Percentiles rank a stretch among this genome's conserved stretches.
Conservation (phyloP, 37 sponge, comb jelly and placozoan species). For the Halisarca cf. caerulea region DNA sequence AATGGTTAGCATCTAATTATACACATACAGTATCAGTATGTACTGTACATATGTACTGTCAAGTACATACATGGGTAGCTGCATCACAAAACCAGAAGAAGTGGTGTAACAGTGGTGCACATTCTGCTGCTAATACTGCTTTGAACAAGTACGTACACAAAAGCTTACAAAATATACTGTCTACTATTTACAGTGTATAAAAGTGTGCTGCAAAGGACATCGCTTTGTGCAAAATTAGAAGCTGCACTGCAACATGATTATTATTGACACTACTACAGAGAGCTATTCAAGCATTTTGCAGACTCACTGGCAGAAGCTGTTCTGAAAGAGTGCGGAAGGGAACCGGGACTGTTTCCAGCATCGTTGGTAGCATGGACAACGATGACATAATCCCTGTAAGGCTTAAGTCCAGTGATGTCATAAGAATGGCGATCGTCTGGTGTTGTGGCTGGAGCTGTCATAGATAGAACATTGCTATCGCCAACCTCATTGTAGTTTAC, state of each 20-base stretch:
- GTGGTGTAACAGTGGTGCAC: no score
- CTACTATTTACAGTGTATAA: neutral
- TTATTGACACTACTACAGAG: no score
- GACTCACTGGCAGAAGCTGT: slow-evolving; percentile 29
- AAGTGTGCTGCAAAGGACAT: neutral
- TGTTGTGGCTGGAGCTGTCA: neutral
- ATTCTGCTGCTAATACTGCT: no score
- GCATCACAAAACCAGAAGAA: no score
- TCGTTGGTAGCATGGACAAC: neutral
- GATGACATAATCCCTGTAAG: neutral
- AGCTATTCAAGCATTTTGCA: neutral
- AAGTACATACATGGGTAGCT: no score
- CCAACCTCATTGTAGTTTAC: neutral
- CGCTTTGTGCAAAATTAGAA: neutral
- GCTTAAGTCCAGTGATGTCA: slow-evolving; percentile 3
- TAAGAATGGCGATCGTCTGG: neutral
- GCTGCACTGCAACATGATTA: no score
- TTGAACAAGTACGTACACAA: neutral
- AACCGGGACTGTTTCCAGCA: neutral
- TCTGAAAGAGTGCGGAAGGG: neutral
- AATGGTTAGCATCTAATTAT: no score
- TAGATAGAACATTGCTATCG: neutral
- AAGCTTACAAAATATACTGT: neutral
- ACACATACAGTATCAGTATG: no score
- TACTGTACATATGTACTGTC: no score